A percentile compares a stretch with the other conserved stretches of the same genome.
Conservation (phyloP, 2,113 vertebrate genomes). For the Brachyhypopomus gauderio region DNA sequence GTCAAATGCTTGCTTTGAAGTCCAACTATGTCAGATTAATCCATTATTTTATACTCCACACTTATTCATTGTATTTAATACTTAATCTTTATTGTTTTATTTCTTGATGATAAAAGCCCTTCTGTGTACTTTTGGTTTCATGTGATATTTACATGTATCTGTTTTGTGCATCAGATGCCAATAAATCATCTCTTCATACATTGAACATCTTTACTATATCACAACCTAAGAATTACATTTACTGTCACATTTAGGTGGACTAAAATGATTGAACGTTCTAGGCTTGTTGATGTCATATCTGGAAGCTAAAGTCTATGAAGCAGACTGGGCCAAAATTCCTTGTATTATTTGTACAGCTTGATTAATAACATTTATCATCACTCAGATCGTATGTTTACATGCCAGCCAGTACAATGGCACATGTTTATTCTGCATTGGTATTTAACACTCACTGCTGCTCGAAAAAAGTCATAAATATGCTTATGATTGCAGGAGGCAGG, state of each 20-base stretch:
- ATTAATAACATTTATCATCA: background rate
- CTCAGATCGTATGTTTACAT: no score
- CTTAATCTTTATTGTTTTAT: no score
- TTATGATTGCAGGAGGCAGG: conserved; percentile 82
- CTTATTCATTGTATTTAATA: background rate
- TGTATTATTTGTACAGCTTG: background rate
- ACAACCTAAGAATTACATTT: background rate
- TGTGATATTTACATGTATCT: background rate
- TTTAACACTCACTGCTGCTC: background rate
- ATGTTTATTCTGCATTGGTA: background rate
- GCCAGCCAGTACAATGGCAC: background rate
- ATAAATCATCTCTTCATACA: background rate
- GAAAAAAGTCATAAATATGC: conserved; percentile 44
- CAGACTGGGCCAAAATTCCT: background rate
- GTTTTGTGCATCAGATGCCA: background rate
- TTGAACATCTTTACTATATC: background rate
- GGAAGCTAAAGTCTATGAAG: no score
- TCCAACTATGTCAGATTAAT: background rate
- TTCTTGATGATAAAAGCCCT: no score
- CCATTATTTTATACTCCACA: background rate
- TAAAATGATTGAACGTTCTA: no score
- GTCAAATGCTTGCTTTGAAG: background rate
- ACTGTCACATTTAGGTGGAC: no score
- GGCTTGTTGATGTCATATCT: no score
- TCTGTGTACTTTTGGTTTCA: no score